phyloP scores from a whole-genome alignment of 2,888 invertebrate species.

The Atethmia centrago region DNA sequence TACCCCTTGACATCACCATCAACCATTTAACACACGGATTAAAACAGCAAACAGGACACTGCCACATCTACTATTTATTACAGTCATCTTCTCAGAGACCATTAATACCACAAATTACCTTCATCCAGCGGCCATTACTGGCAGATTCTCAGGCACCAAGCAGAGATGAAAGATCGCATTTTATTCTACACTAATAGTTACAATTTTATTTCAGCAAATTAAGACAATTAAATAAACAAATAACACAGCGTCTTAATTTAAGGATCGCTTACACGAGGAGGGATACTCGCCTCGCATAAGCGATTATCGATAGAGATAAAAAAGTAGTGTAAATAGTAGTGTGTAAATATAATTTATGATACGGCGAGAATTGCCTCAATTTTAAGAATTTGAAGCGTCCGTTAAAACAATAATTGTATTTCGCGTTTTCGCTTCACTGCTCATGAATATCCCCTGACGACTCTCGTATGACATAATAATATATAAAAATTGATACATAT shows the following conservation, averaged over 20 bases:
- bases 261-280: background rate
- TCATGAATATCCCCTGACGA: background rate
- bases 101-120: constrained; percentile 10
- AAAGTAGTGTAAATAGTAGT: background rate
- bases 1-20: too few species aligned
- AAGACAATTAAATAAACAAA: constrained; percentile 10
- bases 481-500: too few species aligned
- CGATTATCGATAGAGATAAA: background rate
- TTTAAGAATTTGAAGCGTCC: background rate
- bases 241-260: constrained; percentile 16
- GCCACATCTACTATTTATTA: background rate
- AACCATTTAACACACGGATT: background rate
- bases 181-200: constrained; percentile 4
- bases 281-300: background rate
- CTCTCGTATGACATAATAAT: background rate
- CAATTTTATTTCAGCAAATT: constrained; percentile 12
- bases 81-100: background rate
- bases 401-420: background rate
- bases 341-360: too few species aligned
- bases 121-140: background rate
- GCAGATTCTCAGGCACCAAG: background rate
- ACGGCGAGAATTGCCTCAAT: background rate
- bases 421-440: too few species aligned
- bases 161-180: constrained; percentile 10
- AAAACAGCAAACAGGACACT: background rate